Conservation (phyloP, 2,888 invertebrate genomes). For the Phortica okadai region DNA sequence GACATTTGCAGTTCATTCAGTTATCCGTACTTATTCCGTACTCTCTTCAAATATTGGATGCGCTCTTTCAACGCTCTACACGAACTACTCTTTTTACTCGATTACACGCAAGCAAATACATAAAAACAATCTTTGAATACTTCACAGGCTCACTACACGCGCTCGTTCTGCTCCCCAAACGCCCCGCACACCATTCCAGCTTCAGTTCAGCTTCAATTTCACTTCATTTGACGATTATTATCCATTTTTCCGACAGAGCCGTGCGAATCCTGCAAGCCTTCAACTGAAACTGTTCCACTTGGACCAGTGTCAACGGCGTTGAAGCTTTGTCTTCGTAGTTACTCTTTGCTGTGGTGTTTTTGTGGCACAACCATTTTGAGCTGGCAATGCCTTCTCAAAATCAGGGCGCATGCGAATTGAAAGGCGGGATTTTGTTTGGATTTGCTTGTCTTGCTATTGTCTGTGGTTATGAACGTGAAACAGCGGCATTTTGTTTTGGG, state of each 20-base stretch:
- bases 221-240: constrained; percentile 2
- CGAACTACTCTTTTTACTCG: no score
- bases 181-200: neutral
- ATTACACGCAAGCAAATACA: no score
- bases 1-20: constrained; percentile 11
- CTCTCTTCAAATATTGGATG: neutral
- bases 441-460: constrained; percentile 51
- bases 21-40: neutral
- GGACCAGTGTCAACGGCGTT: constrained; percentile 21
- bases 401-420: constrained; percentile 11
- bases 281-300: constrained; percentile 71
- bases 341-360: constrained; percentile 46
- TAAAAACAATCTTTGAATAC: neutral
- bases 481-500: constrained; percentile 15
- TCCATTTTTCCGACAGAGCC: constrained; percentile 56
- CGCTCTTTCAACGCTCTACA: neutral
- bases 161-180: constrained; percentile 11
- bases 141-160: neutral
- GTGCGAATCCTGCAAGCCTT: constrained; percentile 74
- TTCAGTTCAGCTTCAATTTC: neutral
- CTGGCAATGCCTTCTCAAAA: constrained; percentile 53
- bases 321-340: constrained; percentile 7
- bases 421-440: neutral
- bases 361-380: constrained; percentile 51
- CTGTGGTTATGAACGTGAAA: constrained; percentile 63